Conservation (phyloP, 2,113 vertebrate genomes). For the Pseudorasbora parva region DNA sequence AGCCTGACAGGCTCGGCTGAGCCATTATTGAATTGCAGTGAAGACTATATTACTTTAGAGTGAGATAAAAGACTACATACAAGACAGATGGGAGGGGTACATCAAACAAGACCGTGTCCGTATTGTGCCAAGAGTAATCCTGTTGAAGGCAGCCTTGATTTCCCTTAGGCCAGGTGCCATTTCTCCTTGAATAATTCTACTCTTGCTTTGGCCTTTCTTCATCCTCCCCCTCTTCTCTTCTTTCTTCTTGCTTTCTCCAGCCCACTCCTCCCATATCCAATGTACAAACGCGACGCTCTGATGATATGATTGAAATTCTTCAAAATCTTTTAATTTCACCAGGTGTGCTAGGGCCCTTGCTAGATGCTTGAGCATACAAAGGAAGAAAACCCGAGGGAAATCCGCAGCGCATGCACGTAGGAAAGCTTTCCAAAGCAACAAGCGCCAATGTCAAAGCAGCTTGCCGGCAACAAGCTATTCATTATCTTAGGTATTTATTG, state of each 20-base stretch:
- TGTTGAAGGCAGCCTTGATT: slow-evolving; percentile 91
- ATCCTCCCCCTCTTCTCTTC: slow-evolving; percentile 55
- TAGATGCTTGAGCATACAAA: slow-evolving; percentile 63
- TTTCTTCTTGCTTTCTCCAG: not conserved
- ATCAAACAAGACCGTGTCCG: slow-evolving; percentile 97
- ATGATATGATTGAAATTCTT: slow-evolving; percentile 74
- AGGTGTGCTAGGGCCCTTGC: slow-evolving; percentile 56
- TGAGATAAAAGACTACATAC: slow-evolving; percentile 97
- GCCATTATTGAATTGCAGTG: slow-evolving; percentile 97
- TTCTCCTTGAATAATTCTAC: slow-evolving; percentile 88
- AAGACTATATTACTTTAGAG: slow-evolving; percentile 97
- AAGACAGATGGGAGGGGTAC: slow-evolving; percentile 95
- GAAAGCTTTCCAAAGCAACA: slow-evolving; percentile 46
- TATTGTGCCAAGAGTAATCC: slow-evolving; percentile 95
- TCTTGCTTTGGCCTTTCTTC: slow-evolving; percentile 81
- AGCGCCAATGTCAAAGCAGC: slow-evolving; percentile 44
- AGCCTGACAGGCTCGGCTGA: slow-evolving; percentile 92
- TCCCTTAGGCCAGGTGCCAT: slow-evolving; percentile 86
- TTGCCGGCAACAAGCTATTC: slow-evolving; percentile 53
- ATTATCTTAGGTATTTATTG: slow-evolving; percentile 52
- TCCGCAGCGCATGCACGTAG: slow-evolving; percentile 34
- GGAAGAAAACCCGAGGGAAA: slow-evolving; percentile 66
- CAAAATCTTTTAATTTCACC: slow-evolving; percentile 73
- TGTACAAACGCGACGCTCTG: slow-evolving; percentile 59
- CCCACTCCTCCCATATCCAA: slow-evolving; percentile 68